Conservation (phyloP, 2,888 invertebrate species). For the Anthophora plumipes region DNA sequence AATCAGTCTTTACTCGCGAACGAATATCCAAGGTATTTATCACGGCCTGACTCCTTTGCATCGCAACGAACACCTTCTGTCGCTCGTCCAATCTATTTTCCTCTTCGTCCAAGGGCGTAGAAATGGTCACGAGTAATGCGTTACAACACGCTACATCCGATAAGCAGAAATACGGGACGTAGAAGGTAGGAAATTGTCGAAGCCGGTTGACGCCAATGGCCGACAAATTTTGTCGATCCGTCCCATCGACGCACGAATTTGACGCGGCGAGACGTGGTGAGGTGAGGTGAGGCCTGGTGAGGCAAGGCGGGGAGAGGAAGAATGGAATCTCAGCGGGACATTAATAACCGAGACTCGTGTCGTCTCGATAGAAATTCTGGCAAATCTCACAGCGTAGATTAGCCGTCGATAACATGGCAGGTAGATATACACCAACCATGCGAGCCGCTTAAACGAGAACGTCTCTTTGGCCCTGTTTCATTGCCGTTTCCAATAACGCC, state of each 20-base stretch:
- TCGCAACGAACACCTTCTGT: conserved; percentile 61
- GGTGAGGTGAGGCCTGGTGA: conserved; percentile 28
- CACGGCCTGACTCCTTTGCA: conserved; percentile 68
- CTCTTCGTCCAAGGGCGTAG: conserved; percentile 60
- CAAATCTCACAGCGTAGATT: conserved; percentile 63
- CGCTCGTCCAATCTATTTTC: conserved; percentile 26
- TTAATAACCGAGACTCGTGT: conserved; percentile 61
- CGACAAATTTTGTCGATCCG: conserved; percentile 35
- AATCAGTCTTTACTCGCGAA: conserved; percentile 70
- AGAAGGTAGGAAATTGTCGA: conserved; percentile 20
- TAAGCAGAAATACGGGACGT: too few relatives aligned
- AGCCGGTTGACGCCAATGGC: conserved; percentile 54
- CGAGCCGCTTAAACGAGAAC: conserved; percentile 20
- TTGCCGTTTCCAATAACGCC: conserved; percentile 29
- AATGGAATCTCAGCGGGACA: conserved; percentile 69
- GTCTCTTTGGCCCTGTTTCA: background rate
- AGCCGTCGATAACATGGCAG: conserved; percentile 50
- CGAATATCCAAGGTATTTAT: conserved; percentile 70
- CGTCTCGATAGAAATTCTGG: conserved; percentile 59
- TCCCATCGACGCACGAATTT: conserved; percentile 41
- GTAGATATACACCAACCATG: conserved; percentile 27
- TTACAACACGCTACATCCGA: too few relatives aligned
- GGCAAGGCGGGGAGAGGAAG: conserved; percentile 21
- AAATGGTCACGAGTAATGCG: conserved; percentile 1
- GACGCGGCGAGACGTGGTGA: conserved; percentile 40